Percentiles rank a stretch among this genome's conserved stretches.
phyloP scores from a whole-genome alignment of 2,888 invertebrate genomes.

The Strigamia transsilvanica region DNA sequence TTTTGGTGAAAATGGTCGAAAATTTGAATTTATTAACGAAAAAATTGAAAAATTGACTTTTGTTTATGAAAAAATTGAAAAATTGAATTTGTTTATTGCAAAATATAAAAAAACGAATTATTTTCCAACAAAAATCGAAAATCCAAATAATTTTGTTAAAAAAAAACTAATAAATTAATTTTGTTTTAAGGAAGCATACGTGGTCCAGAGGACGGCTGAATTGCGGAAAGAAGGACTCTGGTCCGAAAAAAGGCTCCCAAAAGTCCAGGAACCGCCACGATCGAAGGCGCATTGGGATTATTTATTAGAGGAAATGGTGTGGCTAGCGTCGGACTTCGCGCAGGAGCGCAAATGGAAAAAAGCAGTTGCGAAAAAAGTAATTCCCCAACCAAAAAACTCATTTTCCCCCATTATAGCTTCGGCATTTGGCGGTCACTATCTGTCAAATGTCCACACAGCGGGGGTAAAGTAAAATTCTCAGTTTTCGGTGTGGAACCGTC shows the following conservation, averaged over 20 bases:
- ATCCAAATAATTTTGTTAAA: no score
- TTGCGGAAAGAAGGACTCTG: constrained; percentile 93
- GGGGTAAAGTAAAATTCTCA: background rate
- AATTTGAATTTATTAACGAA: no score
- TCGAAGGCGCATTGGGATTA: constrained; percentile 98
- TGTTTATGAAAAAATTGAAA: no score
- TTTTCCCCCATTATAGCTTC: background rate
- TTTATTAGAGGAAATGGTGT: constrained; percentile 96
- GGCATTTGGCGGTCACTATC: background rate
- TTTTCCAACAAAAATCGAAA: no score
- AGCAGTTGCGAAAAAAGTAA: constrained; percentile 86
- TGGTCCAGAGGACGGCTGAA: constrained; percentile 90
- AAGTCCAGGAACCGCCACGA: constrained; percentile 87
- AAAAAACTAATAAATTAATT: no score
- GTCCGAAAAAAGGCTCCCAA: constrained; percentile 90
- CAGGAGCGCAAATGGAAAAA: constrained; percentile 99
- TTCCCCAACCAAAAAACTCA: background rate
- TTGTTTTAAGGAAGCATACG: constrained; percentile 80
- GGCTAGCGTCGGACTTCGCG: constrained; percentile 97
- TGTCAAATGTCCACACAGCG: constrained; percentile 54
- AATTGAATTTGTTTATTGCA: no score
- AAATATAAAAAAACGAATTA: no score
- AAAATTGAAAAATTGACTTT: no score
- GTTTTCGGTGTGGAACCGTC: constrained; percentile 52
- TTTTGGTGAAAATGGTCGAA: no score